phyloP scores from a whole-genome alignment of 2,888 invertebrate species.

The Acanthosoma haemorrhoidale region DNA sequence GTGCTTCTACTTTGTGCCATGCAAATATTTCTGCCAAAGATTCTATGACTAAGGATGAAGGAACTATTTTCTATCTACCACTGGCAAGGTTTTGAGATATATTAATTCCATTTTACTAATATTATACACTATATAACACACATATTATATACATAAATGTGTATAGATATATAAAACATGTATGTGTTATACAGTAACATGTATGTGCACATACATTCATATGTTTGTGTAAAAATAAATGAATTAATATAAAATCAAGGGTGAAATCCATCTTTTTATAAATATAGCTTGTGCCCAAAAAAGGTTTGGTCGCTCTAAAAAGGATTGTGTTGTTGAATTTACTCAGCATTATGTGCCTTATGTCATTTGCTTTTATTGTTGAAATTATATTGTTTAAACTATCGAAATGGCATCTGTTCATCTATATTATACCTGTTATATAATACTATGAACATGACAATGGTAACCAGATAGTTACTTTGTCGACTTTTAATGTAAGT shows the following conservation, averaged over 20 bases:
- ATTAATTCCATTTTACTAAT: neutral
- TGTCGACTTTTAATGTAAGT: slow-evolving; percentile 26
- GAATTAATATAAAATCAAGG: slow-evolving; percentile 4
- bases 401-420: slow-evolving; percentile 32
- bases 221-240: neutral
- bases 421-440: slow-evolving; percentile 32
- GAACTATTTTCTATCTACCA: neutral
- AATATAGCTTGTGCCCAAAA: slow-evolving; percentile 37
- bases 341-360: slow-evolving; percentile 45
- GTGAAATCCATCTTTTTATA: slow-evolving; percentile 31
- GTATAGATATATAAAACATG: neutral
- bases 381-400: slow-evolving; percentile 39
- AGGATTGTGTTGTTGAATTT: slow-evolving; percentile 42
- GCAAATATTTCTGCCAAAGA: slow-evolving; percentile 20
- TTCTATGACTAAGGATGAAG: slow-evolving; percentile 7
- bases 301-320: slow-evolving; percentile 36
- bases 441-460: slow-evolving; percentile 23
- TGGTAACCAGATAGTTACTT: slow-evolving; percentile 21
- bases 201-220: neutral
- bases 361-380: slow-evolving; percentile 42
- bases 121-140: neutral
- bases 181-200: slow-evolving; percentile 10
- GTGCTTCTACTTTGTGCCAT: slow-evolving; percentile 37
- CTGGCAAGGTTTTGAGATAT: neutral
- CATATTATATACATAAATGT: slow-evolving; percentile 14